Evolutionary conservation across 2,113 vertebrate species (phyloP), one percentile per base, ranked within the genome.

Genomic region (Cryptotis parvus): DNA sequence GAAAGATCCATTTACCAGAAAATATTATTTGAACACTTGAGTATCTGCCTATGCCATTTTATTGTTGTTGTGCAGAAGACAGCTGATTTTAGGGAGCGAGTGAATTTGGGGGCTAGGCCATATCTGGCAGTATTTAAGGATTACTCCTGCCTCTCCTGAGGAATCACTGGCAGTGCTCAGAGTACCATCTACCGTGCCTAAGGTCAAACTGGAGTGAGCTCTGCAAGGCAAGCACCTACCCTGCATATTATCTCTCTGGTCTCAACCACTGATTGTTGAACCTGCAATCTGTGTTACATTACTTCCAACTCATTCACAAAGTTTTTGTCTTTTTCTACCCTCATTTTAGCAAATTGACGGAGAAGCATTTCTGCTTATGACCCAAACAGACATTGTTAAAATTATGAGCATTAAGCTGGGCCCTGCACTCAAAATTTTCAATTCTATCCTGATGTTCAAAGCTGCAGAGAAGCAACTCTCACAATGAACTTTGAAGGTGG

Each of bases 371-470:
- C 97, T 99, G 87, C 98, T 99, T 91, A 98, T 99, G 97, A 99
- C 98, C 37, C 98, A 99, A 95, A 98, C 98, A 89, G 98, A 99
- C 97, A 98, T 99, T 97, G 98, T 99, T 73, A 99, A 98, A 98
- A 98, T 99, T 95, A 98, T 99, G 98, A 98, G 98, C 96, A 98
- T 99, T 96, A 99, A 99, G 95, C 97, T 99, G 93, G 98, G 98
- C 92, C 98, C 98, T 77, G 98, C 98, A 87, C 97, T 99, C 90
- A 99, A 99, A 97, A 99, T 99, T 97, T 99, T 98, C 97, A 99
- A 99, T 96, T 98, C 98, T 74, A 98, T 99, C 92, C 97, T 99
- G 96, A 99, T 99, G 98, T 99, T 99, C 97, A 99, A 99, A 97
- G 98, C 98, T 43, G 98, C 98, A 58, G 98, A 99, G 95, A 98